phyloP scores from a whole-genome alignment of 2,113 vertebrate species.

The Morone chrysops region DNA sequence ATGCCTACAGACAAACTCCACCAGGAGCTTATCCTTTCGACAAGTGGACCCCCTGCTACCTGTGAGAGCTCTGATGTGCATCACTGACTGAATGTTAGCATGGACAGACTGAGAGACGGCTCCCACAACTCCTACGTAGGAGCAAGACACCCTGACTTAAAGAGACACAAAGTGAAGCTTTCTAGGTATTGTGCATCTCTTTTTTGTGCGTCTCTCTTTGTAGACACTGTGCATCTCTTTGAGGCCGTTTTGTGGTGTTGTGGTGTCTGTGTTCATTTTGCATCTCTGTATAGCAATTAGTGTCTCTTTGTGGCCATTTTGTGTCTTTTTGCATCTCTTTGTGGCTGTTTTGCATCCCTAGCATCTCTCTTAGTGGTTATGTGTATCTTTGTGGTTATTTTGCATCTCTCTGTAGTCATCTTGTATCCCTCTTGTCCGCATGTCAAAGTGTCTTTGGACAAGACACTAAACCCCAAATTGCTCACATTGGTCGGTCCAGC shows the following conservation, averaged over 20 bases:
- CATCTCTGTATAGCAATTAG: background rate
- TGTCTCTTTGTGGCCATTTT: background rate
- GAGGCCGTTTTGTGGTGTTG: too few species aligned
- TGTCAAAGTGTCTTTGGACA: background rate
- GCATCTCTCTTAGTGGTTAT: background rate
- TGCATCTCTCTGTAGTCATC: background rate
- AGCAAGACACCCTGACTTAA: background rate
- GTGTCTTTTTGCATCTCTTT: background rate
- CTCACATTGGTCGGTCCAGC: too few species aligned
- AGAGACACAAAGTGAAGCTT: background rate
- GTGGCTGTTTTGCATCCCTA: too few species aligned
- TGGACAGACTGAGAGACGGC: background rate
- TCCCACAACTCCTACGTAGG: background rate
- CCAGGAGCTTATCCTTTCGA: slow-evolving; percentile 11
- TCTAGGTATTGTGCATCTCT: background rate
- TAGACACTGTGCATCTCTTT: background rate
- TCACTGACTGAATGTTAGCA: slow-evolving; percentile 57
- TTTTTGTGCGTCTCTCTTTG: background rate
- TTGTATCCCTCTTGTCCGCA: background rate
- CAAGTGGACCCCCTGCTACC: slow-evolving; percentile 46
- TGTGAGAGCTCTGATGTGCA: slow-evolving; percentile 54
- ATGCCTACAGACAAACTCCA: slow-evolving; percentile 37
- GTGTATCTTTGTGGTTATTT: background rate
- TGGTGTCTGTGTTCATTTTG: too few species aligned
- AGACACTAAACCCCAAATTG: too few species aligned